These are phyloP conservation scores for Chloroceryle inda DNA, from an alignment of 2,797 vertebrate genomes.

Conservation along the genomic window DNA sequence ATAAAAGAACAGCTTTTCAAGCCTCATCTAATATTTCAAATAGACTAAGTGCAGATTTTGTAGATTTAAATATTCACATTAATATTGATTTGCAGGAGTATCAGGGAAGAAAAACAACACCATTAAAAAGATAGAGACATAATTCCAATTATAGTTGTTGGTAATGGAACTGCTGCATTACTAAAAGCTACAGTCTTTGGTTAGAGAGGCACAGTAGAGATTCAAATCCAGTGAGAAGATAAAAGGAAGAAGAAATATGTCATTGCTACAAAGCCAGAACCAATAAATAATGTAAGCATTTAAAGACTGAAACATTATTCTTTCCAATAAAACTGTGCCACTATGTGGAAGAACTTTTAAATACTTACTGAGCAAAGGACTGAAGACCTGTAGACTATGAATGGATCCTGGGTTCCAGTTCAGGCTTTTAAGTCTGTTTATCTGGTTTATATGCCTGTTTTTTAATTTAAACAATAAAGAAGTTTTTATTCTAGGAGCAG, in stretches of 20 bases:
- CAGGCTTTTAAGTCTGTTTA: neutral
- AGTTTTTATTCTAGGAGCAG: neutral
- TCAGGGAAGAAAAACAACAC: conserved; percentile 61
- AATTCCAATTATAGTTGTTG: conserved; percentile 40
- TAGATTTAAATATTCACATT: conserved; percentile 62
- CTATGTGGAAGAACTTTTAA: neutral
- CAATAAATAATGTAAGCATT: conserved; percentile 17
- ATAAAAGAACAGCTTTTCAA: conserved; percentile 27
- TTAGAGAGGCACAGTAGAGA: conserved; percentile 12
- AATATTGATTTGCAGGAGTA: conserved; percentile 51
- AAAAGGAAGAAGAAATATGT: conserved; percentile 17
- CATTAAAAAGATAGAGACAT: conserved; percentile 51
- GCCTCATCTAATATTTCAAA: conserved; percentile 34
- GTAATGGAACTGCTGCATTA: conserved; percentile 25
- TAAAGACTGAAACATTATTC: neutral
- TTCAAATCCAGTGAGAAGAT: conserved; percentile 15
- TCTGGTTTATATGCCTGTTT: neutral
- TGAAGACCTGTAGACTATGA: neutral
- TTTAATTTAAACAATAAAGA: neutral
- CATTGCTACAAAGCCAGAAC: neutral
- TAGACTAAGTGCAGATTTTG: conserved; percentile 26
- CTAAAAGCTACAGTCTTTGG: conserved; percentile 28
- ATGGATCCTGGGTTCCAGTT: neutral
- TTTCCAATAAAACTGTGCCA: neutral
- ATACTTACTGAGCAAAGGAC: neutral